Conservation (phyloP, 2,113 vertebrate genomes). For the Camelus dromedarius region DNA sequence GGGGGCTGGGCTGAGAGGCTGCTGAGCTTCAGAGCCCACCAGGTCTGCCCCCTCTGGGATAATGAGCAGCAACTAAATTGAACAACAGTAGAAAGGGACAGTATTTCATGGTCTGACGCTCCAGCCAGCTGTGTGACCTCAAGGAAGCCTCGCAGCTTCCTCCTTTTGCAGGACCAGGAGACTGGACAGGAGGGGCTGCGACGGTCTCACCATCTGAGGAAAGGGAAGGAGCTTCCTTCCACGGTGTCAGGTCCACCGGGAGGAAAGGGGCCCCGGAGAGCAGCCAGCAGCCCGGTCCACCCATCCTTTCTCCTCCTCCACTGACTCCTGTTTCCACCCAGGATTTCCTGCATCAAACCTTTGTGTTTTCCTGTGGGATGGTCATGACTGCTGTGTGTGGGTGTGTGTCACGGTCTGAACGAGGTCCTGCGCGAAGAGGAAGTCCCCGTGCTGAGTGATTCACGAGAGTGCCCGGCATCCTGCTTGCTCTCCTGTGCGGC, state of each 20-base stretch:
- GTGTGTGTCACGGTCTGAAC: not conserved
- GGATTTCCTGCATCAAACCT: not conserved
- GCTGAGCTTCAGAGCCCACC: not conserved
- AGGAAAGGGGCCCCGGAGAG: not conserved
- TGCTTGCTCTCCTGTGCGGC: not conserved
- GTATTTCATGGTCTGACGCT: not conserved
- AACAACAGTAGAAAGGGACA: not conserved
- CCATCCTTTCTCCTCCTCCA: no score
- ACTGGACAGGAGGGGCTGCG: not conserved
- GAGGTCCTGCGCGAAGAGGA: not conserved
- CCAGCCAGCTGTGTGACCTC: not conserved
- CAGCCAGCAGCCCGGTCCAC: not conserved
- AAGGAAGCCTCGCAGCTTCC: conserved; percentile 16
- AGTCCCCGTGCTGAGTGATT: not conserved
- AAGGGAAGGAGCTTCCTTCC: not conserved
- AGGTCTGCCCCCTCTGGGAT: not conserved
- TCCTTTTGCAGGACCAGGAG: not conserved
- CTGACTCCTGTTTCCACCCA: not conserved
- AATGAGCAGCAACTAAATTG: not conserved
- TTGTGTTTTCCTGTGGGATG: not conserved
- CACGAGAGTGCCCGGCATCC: not conserved
- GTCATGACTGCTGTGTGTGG: not conserved
- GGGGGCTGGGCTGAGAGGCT: not conserved
- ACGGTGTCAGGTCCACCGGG: not conserved
- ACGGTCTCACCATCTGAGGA: not conserved